Evolutionary conservation across 2,797 vertebrate species (phyloP), one percentile per base, ranked within the genome.

Genomic region (Steatocranus sp.): DNA sequence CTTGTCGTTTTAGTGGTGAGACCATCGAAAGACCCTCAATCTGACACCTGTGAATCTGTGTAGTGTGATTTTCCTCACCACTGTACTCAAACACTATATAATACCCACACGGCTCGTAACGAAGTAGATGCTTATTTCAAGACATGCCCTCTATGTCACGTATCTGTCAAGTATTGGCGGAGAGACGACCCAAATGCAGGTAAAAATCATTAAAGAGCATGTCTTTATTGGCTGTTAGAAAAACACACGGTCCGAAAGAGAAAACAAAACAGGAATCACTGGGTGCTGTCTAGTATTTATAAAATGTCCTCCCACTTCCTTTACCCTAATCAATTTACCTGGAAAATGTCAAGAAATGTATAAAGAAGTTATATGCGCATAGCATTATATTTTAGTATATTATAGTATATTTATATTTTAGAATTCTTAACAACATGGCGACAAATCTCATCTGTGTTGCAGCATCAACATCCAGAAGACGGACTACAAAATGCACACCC

Each of bases 1-100:
- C 63, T 77, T 34, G 20, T 73, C 27, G 18, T 73, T 74, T 78
- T 14, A 36, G 68, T 0, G 17, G 61, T 46, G 68, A 80, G 74
- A 53, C 49, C 30, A 50, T 49, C 4, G 9, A 81, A 75, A 79
- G 36, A 23, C 41, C 68, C 83, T 58, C 77, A 38, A 80, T 85
- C 38, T 77, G 34, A 15, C 51, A 78, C 68, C 32, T 6, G 2
- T 63, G 36, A 89, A 83, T 8, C 66, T 41, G 75, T 63, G 38
- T 54, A 20, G 56, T 11, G 8, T 51, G 8, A 41, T 43, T 68
- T 68, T 68, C 14, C 36, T 68, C 36, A 68, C 36, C n/a, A 1
- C 14, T 43, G 8, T 43, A 68, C 14, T 43, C 63, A 11, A 68
- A 68, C 20, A 68, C 20, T 68, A 15, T 41, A 8, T 68, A 4